Evolutionary conservation across 2,888 invertebrate genomes (phyloP), one percentile per base, ranked within the genome.

Genomic region (Chrysolina americana): DNA sequence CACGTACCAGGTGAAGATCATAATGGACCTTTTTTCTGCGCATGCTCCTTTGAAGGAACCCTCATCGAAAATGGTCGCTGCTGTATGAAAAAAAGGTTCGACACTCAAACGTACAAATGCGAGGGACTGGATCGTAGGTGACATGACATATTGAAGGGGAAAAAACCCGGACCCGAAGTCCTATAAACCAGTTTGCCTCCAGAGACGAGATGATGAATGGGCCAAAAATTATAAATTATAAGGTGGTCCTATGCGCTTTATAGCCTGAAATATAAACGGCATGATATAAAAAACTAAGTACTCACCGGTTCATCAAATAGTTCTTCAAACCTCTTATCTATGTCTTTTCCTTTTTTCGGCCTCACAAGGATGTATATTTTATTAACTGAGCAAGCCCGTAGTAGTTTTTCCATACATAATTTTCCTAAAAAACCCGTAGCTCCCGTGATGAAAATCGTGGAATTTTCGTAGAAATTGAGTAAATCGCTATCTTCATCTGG

Each of bases 231-330:
- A 28, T 28, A 28, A 28, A 28, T 28, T 28, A 5, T 3, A 28
- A 28, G 28, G 2, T 28, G 3, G 36, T 8, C 8, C 36, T 36
- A 8, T 36, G 28, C 5, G 28, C 28, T 28, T 28, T 5, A 44
- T 44, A 4, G 15, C 8, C 44, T 2, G 15, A 10, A 44, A 44
- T 44, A 13, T 15, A 15, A 15, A 44, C 10, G 44, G 15, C 15
- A 13, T 15, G 1, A 47, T n/a, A 4, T 23, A 19, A 21, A 13
- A 36, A 41, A 13, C 44, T n/a, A n/a, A n/a, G n/a, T 65, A 41
- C 71, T 75, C 59, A 93, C 93, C 81, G 90, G 89, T 78, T 92
- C 90, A 63, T 91, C 90, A 75, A 92, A 91, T 71, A 93, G 89
- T 69, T 92, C 91, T 48, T 91, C 90, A 28, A 86, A 83, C 44